Evolutionary conservation across 35 echinoderm and acorn worm species (phyloP).

Genomic region (Heliocidaris tuberculata): DNA sequence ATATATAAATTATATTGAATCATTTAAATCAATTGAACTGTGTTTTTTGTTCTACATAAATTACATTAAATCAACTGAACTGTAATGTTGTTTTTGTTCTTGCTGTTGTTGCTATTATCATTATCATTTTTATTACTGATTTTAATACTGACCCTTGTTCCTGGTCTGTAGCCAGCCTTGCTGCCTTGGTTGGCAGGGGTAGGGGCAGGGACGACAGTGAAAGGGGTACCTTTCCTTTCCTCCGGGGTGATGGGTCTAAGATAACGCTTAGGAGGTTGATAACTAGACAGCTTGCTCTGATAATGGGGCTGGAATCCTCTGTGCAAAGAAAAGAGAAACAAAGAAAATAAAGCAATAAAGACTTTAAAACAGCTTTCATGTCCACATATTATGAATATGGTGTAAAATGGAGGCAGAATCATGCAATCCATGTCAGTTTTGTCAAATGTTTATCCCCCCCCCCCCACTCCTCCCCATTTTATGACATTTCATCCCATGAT

Average conservation of each 20-base stretch:
- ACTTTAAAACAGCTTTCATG: no score
- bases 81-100: no score
- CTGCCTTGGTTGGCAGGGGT: slow-evolving; percentile 66
- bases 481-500: no score
- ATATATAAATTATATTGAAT: not conserved
- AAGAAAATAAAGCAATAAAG: not conserved
- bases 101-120: not conserved
- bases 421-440: no score
- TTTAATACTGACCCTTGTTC: slow-evolving; percentile 60
- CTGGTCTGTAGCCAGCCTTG: slow-evolving; percentile 48
- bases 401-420: no score
- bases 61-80: not conserved
- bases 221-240: slow-evolving; percentile 65
- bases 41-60: not conserved
- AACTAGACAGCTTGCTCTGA: slow-evolving; percentile 63
- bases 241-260: slow-evolving; percentile 67
- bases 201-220: slow-evolving; percentile 82
- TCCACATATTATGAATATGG: no score
- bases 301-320: slow-evolving; percentile 68
- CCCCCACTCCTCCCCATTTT: not conserved
- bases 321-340: slow-evolving; percentile 6
- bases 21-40: not conserved
- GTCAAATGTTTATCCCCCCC: no score
- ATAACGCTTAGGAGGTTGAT: slow-evolving; percentile 70
- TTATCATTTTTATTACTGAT: not conserved